These are phyloP conservation scores for Drosophila bunnanda DNA, from an alignment of 2,888 invertebrate species.

Conservation along the genomic window DNA sequence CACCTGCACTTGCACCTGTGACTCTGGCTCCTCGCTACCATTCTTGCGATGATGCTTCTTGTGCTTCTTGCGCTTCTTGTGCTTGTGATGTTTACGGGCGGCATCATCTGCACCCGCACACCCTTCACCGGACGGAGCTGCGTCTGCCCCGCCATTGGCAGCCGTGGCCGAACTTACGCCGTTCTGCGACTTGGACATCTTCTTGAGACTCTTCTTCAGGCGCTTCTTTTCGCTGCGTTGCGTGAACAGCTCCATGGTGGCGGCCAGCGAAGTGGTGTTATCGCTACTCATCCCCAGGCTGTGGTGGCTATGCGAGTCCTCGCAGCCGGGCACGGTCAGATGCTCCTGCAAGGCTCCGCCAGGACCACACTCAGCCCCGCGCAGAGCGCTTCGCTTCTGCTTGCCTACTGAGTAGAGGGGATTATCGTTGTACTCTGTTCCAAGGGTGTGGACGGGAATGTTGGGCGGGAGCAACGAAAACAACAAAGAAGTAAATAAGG, in stretches of 20 bases:
- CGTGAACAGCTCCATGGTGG: constrained; percentile 79
- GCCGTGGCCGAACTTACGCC: constrained; percentile 30
- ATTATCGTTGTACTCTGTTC: constrained; percentile 84
- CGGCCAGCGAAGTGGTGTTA: constrained; percentile 72
- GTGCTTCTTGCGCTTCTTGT: constrained; percentile 92
- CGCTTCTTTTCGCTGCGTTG: constrained; percentile 83
- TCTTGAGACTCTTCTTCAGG: constrained; percentile 81
- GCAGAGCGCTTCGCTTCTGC: constrained; percentile 74
- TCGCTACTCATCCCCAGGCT: constrained; percentile 65
- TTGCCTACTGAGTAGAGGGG: constrained; percentile 84
- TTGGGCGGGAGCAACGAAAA: constrained; percentile 37
- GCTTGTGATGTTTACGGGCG: constrained; percentile 89
- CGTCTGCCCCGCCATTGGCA: constrained; percentile 36
- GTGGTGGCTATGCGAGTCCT: constrained; percentile 65
- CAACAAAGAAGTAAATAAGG: constrained; percentile 63
- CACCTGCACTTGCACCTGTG: constrained; percentile 10
- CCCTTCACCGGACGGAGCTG: constrained; percentile 30
- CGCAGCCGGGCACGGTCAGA: constrained; percentile 45
- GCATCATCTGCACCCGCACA: constrained; percentile 54
- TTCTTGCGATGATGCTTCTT: constrained; percentile 87
- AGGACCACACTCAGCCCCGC: constrained; percentile 50
- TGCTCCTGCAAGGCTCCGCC: constrained; percentile 47
- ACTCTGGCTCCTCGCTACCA: constrained; percentile 62
- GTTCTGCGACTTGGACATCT: constrained; percentile 73
- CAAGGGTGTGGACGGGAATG: constrained; percentile 44